Base-by-base conservation (phyloP, 1,140 invertebrate genomes). In the Pseudomyrmex concolor region DNA sequence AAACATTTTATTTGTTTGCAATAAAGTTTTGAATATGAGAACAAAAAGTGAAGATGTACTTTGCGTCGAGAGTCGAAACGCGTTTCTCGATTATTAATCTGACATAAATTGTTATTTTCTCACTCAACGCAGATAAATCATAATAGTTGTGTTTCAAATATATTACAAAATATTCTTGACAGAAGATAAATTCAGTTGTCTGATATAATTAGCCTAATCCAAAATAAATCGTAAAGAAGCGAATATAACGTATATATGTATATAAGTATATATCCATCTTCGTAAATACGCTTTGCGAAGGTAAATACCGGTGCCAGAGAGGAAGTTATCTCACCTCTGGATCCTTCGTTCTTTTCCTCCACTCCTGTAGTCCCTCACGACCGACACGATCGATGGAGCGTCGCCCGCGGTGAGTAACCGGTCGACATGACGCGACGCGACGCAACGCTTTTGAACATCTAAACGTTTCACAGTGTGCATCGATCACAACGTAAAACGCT, bases 351-450 rank as follows among this genome's bases (percentile, higher is more conserved):
- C 45, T 67, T 62, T 59, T 67, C 67, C 73, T 78, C 72, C 62
- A 59, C 34, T 66, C 87, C 67, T 60, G 87, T 86, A 85, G 72
- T 68, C 83, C 83, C 83, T 68, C 57, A 57, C 72, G 87, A 89
- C 87, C 90, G 89, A 91, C 89, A 87, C 91, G 92, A 93, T 93
- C 92, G 92, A 93, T 93, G 89, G 90, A 93, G 92, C 92, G 91
- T 92, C 92, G 91, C 86, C 89, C 90, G 89, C 90, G 92, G 92
- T 93, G 92, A 93, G 90, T 93, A 92, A 93, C 91, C 91, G 89
- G 88, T 92, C 91, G 91, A 90, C 87, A 87, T 80, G 57, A 64
- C 80, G 70, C 55, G 68, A 62, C 22, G 59, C 77, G 66, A 9
- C 25, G 55, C 74, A 34, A 43, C 17, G 43, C 62, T 17, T 34